Base-by-base conservation (phyloP, 2,888 invertebrate genomes). In the Clitarchus hookeri region DNA sequence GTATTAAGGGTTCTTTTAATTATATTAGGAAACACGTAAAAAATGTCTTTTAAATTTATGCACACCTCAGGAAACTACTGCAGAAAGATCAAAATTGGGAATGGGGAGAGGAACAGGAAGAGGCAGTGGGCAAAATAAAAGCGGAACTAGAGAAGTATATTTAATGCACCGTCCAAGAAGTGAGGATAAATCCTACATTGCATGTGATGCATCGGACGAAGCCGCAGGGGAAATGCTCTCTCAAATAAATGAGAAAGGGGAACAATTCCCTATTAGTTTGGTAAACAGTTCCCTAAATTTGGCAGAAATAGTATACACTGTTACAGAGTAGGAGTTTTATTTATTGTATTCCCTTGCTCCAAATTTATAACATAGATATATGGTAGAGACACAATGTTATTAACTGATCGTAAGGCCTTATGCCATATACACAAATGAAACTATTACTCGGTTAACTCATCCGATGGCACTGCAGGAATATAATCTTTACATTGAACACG, bases 1-100 rank as follows among this genome's bases (percentile, higher is more conserved):
- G 86, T 26, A 88, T 90, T 87, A 44, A 82, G 26, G 53, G 86
- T 9, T 78, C 0, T 6, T 23, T 25, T 1, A 6, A 25, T 3
- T 2, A 48, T 48, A 4, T 78, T 25, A 25, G 26, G 78, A 78
- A 78, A 48, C 6, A 48, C 48, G 6, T 48, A 48, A 48, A 48
- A 3, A 78, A 25, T 23, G 1, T 25, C 19, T 4, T 1, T 19
- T 6, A 13, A 1, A n/a, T 25, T 78, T 78, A 6, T 8, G 6
- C n/a, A 12, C 78, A 1, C 1, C 25, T 78, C 23, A n/a, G 26
- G 11, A n/a, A n/a, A 78, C 19, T 78, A 26, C 16, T 78, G 11
- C 78, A 78, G 6, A 78, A 78, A 8, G 19, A 78, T 0, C 9
- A n/a, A 78, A n/a, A n/a, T 25, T 78, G 11, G 11, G 26, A 26